phyloP scores from a whole-genome alignment of 53 echinoderm and acorn worm genomes.

The Holothuria leucospilota region DNA sequence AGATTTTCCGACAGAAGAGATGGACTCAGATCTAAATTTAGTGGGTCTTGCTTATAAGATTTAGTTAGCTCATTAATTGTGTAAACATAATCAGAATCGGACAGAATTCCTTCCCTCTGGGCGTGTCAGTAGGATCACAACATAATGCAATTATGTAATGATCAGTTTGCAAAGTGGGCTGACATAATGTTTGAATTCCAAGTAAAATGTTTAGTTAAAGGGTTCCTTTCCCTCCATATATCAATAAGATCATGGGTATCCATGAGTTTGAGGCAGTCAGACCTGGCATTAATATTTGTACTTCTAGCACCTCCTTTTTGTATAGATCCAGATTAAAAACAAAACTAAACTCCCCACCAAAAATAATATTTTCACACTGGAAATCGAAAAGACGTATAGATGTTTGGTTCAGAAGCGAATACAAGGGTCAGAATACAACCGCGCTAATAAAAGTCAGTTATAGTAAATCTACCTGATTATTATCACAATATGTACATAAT shows the following conservation, averaged over 20 bases:
- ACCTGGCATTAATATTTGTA: no score
- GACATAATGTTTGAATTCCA: no score
- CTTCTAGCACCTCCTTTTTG: constrained; percentile 34
- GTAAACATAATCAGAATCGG: background rate
- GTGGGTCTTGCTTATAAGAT: no score
- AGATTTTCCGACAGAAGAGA: constrained; percentile 45
- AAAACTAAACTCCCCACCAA: no score
- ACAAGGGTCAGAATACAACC: constrained; percentile 20
- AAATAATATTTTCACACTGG: constrained; percentile 9
- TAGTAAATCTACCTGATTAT: constrained; percentile 29
- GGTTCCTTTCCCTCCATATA: no score
- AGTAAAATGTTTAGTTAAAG: no score
- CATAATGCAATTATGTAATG: constrained; percentile 17
- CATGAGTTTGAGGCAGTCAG: no score
- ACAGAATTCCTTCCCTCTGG: background rate
- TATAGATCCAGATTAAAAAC: no score
- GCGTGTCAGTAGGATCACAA: background rate
- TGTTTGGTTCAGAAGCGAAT: constrained; percentile 44
- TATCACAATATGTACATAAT: constrained; percentile 22
- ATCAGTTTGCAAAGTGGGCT: no score
- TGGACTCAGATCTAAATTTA: background rate
- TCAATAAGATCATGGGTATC: no score
- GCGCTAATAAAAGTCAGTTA: constrained; percentile 19
- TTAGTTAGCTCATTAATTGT: background rate
- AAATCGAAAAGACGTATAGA: constrained; percentile 34